Percentiles rank a stretch among this genome's conserved stretches.
Evolutionary conservation across 1,140 invertebrate species (phyloP).

Genomic region (Drosophila serrata): DNA sequence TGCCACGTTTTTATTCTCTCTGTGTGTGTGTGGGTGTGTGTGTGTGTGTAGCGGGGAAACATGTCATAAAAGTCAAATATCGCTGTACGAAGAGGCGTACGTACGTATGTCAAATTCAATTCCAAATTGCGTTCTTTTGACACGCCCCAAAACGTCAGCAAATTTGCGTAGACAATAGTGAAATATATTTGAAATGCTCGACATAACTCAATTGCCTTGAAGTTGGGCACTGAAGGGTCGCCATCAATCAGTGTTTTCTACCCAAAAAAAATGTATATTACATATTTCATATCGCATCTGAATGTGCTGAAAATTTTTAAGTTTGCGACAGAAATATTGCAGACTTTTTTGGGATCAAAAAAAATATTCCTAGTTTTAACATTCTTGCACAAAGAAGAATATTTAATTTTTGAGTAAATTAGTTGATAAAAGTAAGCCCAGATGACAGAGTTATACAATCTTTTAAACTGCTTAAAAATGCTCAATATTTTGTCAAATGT

Average conservation of each 20-base stretch:
- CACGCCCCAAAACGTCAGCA: constrained; percentile 34
- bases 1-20: constrained; percentile 1
- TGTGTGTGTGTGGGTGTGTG: constrained; percentile 11
- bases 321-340: too few species aligned
- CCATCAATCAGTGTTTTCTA: constrained; percentile 20
- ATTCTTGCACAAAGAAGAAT: background rate
- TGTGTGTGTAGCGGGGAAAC: constrained; percentile 22
- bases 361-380: background rate
- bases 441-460: background rate
- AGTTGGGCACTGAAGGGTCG: constrained; percentile 16
- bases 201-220: constrained; percentile 53
- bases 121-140: constrained; percentile 47
- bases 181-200: constrained; percentile 48
- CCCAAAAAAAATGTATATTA: constrained; percentile 34
- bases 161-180: constrained; percentile 34
- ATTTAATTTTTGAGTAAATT: background rate
- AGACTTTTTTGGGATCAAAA: background rate
- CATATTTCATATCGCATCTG: constrained; percentile 4
- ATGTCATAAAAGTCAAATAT: constrained; percentile 64
- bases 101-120: constrained; percentile 47
- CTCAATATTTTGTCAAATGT: background rate
- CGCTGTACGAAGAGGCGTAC: constrained; percentile 18
- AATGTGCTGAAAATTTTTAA: background rate
- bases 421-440: background rate
- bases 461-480: background rate